Base-by-base conservation (phyloP, 2,113 vertebrate species). In the Anolis carolinensis region DNA sequence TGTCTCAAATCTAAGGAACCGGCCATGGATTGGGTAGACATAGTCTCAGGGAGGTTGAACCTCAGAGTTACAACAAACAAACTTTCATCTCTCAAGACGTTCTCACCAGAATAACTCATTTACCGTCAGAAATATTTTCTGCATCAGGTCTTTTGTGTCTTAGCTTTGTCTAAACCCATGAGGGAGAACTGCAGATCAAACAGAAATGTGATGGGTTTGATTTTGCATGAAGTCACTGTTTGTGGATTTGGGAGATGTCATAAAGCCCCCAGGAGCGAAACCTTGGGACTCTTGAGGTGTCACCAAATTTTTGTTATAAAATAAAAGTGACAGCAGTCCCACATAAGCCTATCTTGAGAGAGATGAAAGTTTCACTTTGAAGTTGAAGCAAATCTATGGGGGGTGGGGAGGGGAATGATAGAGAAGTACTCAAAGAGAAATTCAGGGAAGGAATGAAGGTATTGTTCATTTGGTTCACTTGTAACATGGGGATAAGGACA, bases 231-330 rank as follows among this genome's bases (percentile, higher is more conserved):
- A 36, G 44, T 50, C 48, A 25, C 27, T 59, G 73, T 34, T 50
- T 62, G 73, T 62, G 63, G 73, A 78, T 77, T 87, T 71, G 63
- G 34, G 27, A 87, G 80, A 82, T 32, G 27, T 80, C 50, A 30
- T 23, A 9, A 70, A 78, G 50, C 21, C 63, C 50, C 8, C 18
- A 34, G 48, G 73, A 77, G 30, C 0, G 11, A 50, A 48, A 32
- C 48, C 32, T 21, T 70, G 48, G 72, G 79, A 82, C 34, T 68
- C 1, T 2, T 3, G 48, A 77, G 25, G 30, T 34, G 63, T 71
- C 73, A 48, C 73, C 73, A 83, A 62, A 32, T 77, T 87, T 62
- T 32, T 87, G 74, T 27, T 70, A 62, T 82, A 62, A 78, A 87
- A 78, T 71, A 48, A 62, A 78, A 83, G 65, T 78, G 63, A 75